Base-by-base conservation (phyloP, 1,140 invertebrate species). In the Diabrotica undecimpunctata region DNA sequence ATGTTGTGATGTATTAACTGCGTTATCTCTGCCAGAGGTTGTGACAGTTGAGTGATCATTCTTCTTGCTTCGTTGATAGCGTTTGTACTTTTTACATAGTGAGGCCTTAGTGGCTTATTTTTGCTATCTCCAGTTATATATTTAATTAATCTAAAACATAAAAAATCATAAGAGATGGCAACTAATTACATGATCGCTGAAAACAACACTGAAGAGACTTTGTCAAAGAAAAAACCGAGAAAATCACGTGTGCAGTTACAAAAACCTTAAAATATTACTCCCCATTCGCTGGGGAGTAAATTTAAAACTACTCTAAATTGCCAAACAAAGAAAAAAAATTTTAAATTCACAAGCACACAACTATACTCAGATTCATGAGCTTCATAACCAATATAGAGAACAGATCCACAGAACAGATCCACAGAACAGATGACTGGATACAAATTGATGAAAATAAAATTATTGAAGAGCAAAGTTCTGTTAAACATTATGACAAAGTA, bases 1-100 rank as follows among this genome's bases (percentile, higher is more conserved):
- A 78, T 61, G 57, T 78, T 78, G 58, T 77, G 71, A 11, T 72
- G 56, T 7, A 77, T 72, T 7, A 74, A 54, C 54, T 78, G 72
- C 10, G 69, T 67, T 46, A 78, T 78, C 54, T 78, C 76, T 8
- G 75, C 75, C 53, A 78, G 63, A 7, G 76, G 76, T 65, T 76
- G 70, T 5, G 72, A 67, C 12, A 78, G 60, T 25, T 75, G 70
- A 38, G 72, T 54, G 62, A 78, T 76, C 7, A 74, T 54, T 36
- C 69, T 69, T 25, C 76, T 68, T 5, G 75, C 74, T 41, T 78
- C 70, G 58, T 78, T 78, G 4, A 78, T 70, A 13, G 70, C 72
- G 5, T 69, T 61, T 2, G 75, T 75, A 55, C 72, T 69, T 54
- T 70, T 63, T 9, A 77, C 68, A 37, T 67, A 51, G 61, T 78